Evolutionary conservation across 2,113 vertebrate genomes (phyloP), one percentile per base, ranked within the genome.

Genomic region (Lanius ludovicianus): DNA sequence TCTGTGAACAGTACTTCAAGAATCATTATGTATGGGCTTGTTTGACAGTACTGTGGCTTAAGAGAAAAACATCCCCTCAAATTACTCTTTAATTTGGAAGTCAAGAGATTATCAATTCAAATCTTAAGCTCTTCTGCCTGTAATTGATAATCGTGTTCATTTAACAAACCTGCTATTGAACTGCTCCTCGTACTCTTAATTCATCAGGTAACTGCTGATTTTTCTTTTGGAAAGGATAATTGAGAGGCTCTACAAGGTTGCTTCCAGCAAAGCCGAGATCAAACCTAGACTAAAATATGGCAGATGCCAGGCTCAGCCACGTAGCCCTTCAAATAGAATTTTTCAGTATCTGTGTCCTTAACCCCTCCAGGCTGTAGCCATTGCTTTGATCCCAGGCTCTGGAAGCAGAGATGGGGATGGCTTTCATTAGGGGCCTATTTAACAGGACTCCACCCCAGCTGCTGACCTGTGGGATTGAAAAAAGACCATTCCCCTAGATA

Each of bases 21-120:
- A 96, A 78, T 87, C 84, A 47, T 84, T 95, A 71, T 41, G 56
- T 50, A 78, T 25, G 9, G 57, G 77, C 76, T 89, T 89, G 52
- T 94, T 95, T 93, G 87, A 91, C 78, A 89, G 87, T 42, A 52
- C 52, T 84, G 90, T 75, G 87, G 64, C 67, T 91, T 93, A 95
- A 93, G 77, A 90, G 89, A 92, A 93, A 89, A 95, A 90, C 91
- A 95, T 80, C 86, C 93, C 87, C 69, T 92, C 86, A 84, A 92
- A 96, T 95, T 81, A 67, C 83, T 92, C 84, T 93, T 91, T 95
- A 89, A 96, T 95, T 96, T 81, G 52, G 56, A 94, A 97, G 95
- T 95, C 95, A 92, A 95, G 96, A 93, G 86, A 37, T 87, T 95
- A 56, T 93, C 80, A 91, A 81, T 93, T 95, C 88, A 91, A n/a